Base-by-base conservation (phyloP, 2,888 invertebrate species). In the Eristalis tenax region DNA sequence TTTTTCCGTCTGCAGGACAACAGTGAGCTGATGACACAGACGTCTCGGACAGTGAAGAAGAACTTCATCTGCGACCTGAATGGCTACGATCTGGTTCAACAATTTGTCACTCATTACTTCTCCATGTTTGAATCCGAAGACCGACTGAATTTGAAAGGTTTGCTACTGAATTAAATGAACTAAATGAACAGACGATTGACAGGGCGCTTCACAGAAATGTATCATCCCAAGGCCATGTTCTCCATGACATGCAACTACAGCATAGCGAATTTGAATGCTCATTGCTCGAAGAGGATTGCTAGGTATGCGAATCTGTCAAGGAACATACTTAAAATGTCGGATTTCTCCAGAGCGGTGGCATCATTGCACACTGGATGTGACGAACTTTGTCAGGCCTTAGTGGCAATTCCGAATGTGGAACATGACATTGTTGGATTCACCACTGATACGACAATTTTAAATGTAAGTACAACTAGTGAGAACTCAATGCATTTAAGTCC, bases 1-100 rank as follows among this genome's bases (percentile, higher is more conserved):
- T 56, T 66, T 63, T 23, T 40, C 11, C 6, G n/a, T 66, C 23
- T 56, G 28, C 40, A 90, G 90, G 92, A 92, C 70, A 90, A 90
- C n/a, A 89, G 91, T 1, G 91, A 91, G 38, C 73, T 92, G 6
- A 89, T 74, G 22, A 78, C 84, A 2, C 87, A 89, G 26, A 89
- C 89, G 0, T 89, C 89, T 4, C 80, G 91, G 66, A 88, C 88
- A 4, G 57, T 89, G 0, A 91, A 91, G 18, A 92, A 91, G 66
- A 90, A 92, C 75, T 92, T 90, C 26, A 89, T 92, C 0, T 90
- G 91, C 61, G 88, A 92, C 22, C 79, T 90, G 1, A 88, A 76
- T 11, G 92, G 91, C 4, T 92, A 92, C 71, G 92, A 92, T 83
- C 88, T 92, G 65, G 89, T 90, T 0, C 90, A 92, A 1, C 89